These are phyloP conservation scores for Nixonia krombeini DNA, from an alignment of 1,140 invertebrate species.

Conservation along the genomic window DNA sequence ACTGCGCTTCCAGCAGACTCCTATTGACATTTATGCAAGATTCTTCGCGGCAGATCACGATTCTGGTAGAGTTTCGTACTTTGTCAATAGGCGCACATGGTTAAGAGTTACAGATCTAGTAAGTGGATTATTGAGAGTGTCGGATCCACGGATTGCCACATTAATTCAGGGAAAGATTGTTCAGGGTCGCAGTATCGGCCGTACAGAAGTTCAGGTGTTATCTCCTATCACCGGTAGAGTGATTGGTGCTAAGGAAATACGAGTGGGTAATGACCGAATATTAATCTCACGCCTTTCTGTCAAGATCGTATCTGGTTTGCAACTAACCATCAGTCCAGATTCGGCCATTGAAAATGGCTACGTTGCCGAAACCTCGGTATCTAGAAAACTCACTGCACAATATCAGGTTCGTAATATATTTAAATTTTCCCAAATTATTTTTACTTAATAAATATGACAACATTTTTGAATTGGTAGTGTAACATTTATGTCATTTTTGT, in stretches of 20 bases:
- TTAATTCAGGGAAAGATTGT: constrained; percentile 86
- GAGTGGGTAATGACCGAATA: constrained; percentile 93
- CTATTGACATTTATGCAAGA: constrained; percentile 88
- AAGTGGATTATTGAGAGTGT: constrained; percentile 83
- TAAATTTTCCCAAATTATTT: constrained; percentile 9
- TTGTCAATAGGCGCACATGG: constrained; percentile 89
- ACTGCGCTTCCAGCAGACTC: constrained; percentile 90
- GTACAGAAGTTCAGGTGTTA: constrained; percentile 93
- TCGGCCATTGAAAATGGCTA: constrained; percentile 89
- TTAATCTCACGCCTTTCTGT: constrained; percentile 86
- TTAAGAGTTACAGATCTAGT: constrained; percentile 93
- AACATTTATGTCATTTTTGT: too few species aligned
- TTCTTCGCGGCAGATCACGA: constrained; percentile 93
- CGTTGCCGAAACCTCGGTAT: constrained; percentile 89
- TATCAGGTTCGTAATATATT: constrained; percentile 81
- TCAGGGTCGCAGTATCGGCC: constrained; percentile 88
- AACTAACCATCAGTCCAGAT: constrained; percentile 89
- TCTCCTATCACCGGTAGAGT: constrained; percentile 93
- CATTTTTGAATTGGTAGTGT: too few species aligned
- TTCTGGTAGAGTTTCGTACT: constrained; percentile 90
- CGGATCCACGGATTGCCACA: constrained; percentile 89
- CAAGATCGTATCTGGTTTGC: constrained; percentile 90
- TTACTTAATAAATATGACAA: too few species aligned
- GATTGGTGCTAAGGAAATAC: constrained; percentile 91
- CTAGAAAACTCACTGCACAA: constrained; percentile 89